A percentile compares a stretch with the other conserved stretches of the same genome.
phyloP scores from a whole-genome alignment of 2,888 invertebrate species.

The Tinea trinotella region DNA sequence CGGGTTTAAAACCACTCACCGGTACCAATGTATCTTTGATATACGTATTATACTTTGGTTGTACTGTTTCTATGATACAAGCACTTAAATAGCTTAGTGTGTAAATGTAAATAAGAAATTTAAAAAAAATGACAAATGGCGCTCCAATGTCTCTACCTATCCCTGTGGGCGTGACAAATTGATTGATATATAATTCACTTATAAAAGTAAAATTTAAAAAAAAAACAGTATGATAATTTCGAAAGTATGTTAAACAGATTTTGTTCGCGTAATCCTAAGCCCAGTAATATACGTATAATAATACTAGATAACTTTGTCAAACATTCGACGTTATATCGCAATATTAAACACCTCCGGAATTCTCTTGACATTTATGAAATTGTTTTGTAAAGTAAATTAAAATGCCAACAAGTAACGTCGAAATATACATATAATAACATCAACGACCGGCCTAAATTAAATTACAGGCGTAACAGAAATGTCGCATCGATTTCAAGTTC shows the following conservation, averaged over 20 bases:
- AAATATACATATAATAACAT: constrained; percentile 5
- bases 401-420: constrained; percentile 14
- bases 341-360: constrained; percentile 8
- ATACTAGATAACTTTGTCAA: background rate
- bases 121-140: too few relatives aligned
- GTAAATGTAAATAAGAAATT: too few relatives aligned
- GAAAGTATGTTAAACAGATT: background rate
- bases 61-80: too few relatives aligned
- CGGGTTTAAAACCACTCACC: too few relatives aligned
- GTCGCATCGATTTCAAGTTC: constrained; percentile 10
- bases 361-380: constrained; percentile 18
- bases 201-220: too few relatives aligned
- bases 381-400: constrained; percentile 16
- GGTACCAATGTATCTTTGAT: too few relatives aligned
- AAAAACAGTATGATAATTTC: background rate
- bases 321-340: constrained; percentile 10
- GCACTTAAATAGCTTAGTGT: too few relatives aligned
- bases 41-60: too few relatives aligned
- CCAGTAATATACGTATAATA: background rate
- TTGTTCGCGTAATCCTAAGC: background rate
- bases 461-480: constrained; percentile 14
- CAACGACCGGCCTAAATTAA: constrained; percentile 15
- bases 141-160: too few relatives aligned
- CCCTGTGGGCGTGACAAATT: too few relatives aligned
- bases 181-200: too few relatives aligned